Evolutionary conservation across 1,140 invertebrate species (phyloP), one percentile per base, ranked within the genome.

Genomic region (Polypedilum vanderplanki): DNA sequence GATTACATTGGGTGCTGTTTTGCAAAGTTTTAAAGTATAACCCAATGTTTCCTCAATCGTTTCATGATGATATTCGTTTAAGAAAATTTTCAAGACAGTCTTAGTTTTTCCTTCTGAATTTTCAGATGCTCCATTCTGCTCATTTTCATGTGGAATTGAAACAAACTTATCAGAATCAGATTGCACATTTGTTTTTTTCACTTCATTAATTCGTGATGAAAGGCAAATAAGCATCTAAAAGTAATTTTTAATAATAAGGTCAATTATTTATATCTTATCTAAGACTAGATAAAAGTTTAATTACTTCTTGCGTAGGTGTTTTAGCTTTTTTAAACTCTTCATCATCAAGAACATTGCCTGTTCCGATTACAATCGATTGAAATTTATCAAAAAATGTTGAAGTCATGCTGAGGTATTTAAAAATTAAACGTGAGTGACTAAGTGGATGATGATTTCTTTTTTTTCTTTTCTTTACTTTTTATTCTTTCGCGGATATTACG

Each of bases 261-360:
- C 10, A 15, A 12, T 12, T 57, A 57, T n/a, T 57, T n/a, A 12
- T 57, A n/a, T n/a, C 12, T 12, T 57, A 57, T n/a, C 12, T 57
- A 57, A 57, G 15, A 4, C 4, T 57, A n/a, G 46, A 57, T 57
- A 57, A 70, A 77, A 77, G 75, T 77, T 76, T 76, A 79, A 79
- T 84, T 82, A 94, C 93, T 87, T 96, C 93, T 81, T 94, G 91
- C 70, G 89, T 89, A 22, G 93, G 88, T 83, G 88, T 91, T 80
- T 93, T 90, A 74, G 91, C 89, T 81, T 93, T 94, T 82, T 90
- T 91, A 18, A 94, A 85, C 79, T 93, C 89, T 80, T 92, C 90
- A 75, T 93, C 87, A 78, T 88, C 90, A 41, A 96, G 86, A 77
- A 96, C 92, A 84, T 96, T 96, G 75, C 94, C 94, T 41, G 93